Conservation (phyloP, 1,140 invertebrate genomes). For the Pararge aegeria region DNA sequence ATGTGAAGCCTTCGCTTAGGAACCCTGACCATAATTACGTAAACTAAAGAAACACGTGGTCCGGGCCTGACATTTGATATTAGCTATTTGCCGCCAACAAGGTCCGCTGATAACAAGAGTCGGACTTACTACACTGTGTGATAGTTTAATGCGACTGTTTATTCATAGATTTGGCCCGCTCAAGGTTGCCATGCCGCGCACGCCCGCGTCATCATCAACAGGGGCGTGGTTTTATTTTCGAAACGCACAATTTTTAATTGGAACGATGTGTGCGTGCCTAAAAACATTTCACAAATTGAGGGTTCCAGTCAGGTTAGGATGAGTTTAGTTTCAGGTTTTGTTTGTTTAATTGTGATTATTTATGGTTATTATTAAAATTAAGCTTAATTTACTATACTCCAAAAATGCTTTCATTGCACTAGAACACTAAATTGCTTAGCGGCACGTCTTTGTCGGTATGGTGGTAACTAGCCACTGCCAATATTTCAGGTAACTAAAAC, state of each 20-base stretch:
- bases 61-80: background rate
- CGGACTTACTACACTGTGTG: background rate
- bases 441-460: too few relatives aligned
- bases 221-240: conserved; percentile 15
- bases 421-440: too few relatives aligned
- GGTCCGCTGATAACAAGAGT: background rate
- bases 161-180: conserved; percentile 28
- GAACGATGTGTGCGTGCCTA: background rate
- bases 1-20: too few relatives aligned
- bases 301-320: too few relatives aligned
- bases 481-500: too few relatives aligned
- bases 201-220: conserved; percentile 1
- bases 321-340: too few relatives aligned
- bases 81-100: background rate
- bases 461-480: too few relatives aligned
- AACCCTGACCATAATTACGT: background rate
- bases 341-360: too few relatives aligned
- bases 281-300: too few relatives aligned
- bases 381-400: too few relatives aligned
- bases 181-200: conserved; percentile 24
- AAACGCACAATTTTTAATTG: background rate
- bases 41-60: background rate
- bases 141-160: conserved; percentile 13
- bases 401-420: too few relatives aligned
- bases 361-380: too few relatives aligned